Evolutionary conservation across 2,113 vertebrate species (phyloP).

Genomic region (Brachirus orientalis): DNA sequence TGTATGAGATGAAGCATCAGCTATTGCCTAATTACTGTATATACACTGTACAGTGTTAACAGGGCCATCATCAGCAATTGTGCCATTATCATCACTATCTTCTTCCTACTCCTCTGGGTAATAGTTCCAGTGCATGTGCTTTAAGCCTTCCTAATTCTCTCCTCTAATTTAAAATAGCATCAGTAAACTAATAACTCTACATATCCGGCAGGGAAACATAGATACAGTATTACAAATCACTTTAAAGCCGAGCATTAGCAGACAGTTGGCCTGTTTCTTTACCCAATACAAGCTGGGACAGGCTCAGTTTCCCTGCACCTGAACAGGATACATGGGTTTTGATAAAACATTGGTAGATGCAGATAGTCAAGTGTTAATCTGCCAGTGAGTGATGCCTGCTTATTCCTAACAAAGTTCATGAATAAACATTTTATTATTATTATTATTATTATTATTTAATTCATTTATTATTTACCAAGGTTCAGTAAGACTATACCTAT

Average conservation of each 20-base stretch:
- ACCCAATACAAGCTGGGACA: not conserved
- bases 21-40: not conserved
- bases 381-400: too few relatives aligned
- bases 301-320: too few relatives aligned
- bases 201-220: constrained; percentile 5
- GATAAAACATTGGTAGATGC: too few relatives aligned
- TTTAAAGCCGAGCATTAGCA: constrained; percentile 16
- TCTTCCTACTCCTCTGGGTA: not conserved
- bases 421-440: too few relatives aligned
- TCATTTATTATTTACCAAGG: too few relatives aligned
- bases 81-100: not conserved
- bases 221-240: constrained; percentile 25
- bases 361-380: too few relatives aligned
- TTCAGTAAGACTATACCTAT: too few relatives aligned
- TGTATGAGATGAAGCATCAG: not conserved
- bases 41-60: not conserved
- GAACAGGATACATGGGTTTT: too few relatives aligned
- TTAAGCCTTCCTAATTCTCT: not conserved
- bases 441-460: too few relatives aligned
- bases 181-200: constrained; percentile 4
- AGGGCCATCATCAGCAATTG: not conserved
- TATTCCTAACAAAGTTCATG: too few relatives aligned
- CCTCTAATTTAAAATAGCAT: not conserved
- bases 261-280: not conserved
- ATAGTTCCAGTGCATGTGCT: not conserved